These are phyloP conservation scores for Rhodinocichla rosea DNA, from an alignment of 2,113 vertebrate species.

Conservation along the genomic window DNA sequence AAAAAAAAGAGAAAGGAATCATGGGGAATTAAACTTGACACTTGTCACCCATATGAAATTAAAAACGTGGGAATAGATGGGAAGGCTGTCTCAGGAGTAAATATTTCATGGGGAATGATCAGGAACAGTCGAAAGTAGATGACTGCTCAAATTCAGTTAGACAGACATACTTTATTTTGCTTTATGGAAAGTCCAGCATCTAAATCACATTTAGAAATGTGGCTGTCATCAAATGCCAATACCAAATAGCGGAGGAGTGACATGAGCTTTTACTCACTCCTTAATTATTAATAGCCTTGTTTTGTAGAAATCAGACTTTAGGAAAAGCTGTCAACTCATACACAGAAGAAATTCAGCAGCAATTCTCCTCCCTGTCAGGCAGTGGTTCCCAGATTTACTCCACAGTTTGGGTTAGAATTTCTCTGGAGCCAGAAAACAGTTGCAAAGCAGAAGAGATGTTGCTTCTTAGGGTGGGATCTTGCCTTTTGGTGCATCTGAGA, in stretches of 20 bases:
- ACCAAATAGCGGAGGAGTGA: slow-evolving; percentile 32
- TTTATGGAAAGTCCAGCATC: slow-evolving; percentile 34
- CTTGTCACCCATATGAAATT: neutral
- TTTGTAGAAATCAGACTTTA: slow-evolving; percentile 26
- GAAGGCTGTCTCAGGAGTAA: neutral
- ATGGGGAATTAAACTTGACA: neutral
- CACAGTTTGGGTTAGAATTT: neutral
- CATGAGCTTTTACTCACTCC: slow-evolving; percentile 43
- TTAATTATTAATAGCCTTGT: slow-evolving; percentile 58
- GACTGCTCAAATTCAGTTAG: slow-evolving; percentile 38
- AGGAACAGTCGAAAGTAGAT: neutral
- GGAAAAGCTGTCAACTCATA: neutral
- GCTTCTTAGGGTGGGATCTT: neutral
- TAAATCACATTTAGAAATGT: slow-evolving; percentile 59
- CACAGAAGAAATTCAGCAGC: neutral
- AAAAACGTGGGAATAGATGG: neutral
- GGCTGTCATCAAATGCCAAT: slow-evolving; percentile 58
- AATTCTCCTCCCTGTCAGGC: neutral
- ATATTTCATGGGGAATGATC: slow-evolving; percentile 14
- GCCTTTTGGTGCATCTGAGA: neutral
- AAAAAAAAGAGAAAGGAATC: neutral
- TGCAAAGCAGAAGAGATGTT: neutral
- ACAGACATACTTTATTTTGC: slow-evolving; percentile 47
- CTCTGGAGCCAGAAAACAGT: neutral
- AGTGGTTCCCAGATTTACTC: neutral